Base-by-base conservation (phyloP, 2,797 vertebrate genomes). In the Picus viridis region DNA sequence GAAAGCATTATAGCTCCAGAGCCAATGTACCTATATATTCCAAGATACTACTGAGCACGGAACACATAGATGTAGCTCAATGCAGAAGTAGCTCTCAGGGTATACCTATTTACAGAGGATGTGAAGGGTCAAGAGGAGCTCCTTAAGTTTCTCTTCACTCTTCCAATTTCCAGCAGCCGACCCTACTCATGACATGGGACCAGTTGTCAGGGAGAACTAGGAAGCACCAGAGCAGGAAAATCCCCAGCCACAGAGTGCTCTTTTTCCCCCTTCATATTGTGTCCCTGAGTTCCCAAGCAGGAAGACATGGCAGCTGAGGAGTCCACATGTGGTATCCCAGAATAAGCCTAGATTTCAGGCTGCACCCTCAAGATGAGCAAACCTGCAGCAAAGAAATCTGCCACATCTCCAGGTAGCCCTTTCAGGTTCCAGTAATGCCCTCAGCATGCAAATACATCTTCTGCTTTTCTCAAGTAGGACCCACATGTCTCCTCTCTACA, bases 181-280 rank as follows among this genome's bases (percentile, higher is more conserved):
- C 2, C 2, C 41, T 32, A 12, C 13, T 49, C 7, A 5, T 8
- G n/a, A 15, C 1, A 1, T 1, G 3, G 65, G 15, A 39, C 51
- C 36, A 13, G 9, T 12, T 87, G 71, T 79, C 36, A 49, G 27
- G 41, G 12, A 69, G 10, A 79, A 22, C 24, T 19, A 11, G 29
- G 30, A 89, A 72, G 26, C 54, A 68, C 14, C 15, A 7, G 3
- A 83, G 26, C 16, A 32, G 26, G 20, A 14, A 12, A n/a, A 57
- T 78, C 18, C 23, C 29, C n/a, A n/a, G 39, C 14, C 24, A 49
- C 8, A 58, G 65, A 79, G 7, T 34, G 10, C 12, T 63, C 11
- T n/a, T 63, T 63, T 3, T 9, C 1, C 1, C 1, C 47, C 47
- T 2, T 11, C 7, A 16, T 4, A 4, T 3, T 6, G 1, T 8